Evolutionary conservation across 1,140 invertebrate genomes (phyloP).

Genomic region (Zaprionus camerounensis): DNA sequence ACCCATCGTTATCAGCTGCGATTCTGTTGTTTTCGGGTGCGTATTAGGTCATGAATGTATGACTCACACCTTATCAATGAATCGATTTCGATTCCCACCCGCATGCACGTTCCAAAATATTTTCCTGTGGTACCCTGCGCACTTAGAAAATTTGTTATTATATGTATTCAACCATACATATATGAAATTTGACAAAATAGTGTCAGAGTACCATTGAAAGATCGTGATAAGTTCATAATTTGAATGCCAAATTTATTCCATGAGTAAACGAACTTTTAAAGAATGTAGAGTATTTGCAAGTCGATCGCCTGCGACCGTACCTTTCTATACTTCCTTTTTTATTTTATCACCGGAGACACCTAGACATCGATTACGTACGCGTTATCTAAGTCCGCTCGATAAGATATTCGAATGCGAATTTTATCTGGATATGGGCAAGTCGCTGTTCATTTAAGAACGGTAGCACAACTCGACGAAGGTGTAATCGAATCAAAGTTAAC

Average conservation of each 20-base stretch:
- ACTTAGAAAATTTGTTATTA: too few relatives aligned
- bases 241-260: too few relatives aligned
- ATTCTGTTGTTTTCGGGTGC: conserved; percentile 15
- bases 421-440: conserved; percentile 35
- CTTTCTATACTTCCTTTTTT: not conserved
- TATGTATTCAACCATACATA: too few relatives aligned
- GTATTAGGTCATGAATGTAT: conserved; percentile 32
- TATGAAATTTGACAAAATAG: too few relatives aligned
- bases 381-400: conserved; percentile 38
- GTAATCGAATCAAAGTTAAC: conserved; percentile 70
- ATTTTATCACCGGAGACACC: not conserved
- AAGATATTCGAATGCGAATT: conserved; percentile 34
- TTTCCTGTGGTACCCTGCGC: not conserved
- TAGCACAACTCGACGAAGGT: conserved; percentile 36
- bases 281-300: not conserved
- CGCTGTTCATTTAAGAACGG: conserved; percentile 62
- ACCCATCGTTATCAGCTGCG: conserved; percentile 20
- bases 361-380: conserved; percentile 3
- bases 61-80: conserved; percentile 44
- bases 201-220: too few relatives aligned
- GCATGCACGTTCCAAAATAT: conserved; percentile 13
- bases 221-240: too few relatives aligned
- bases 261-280: not conserved
- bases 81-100: conserved; percentile 13
- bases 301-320: not conserved